phyloP scores from a whole-genome alignment of 1,140 invertebrate species.

The Drosophila quadrilineata region DNA sequence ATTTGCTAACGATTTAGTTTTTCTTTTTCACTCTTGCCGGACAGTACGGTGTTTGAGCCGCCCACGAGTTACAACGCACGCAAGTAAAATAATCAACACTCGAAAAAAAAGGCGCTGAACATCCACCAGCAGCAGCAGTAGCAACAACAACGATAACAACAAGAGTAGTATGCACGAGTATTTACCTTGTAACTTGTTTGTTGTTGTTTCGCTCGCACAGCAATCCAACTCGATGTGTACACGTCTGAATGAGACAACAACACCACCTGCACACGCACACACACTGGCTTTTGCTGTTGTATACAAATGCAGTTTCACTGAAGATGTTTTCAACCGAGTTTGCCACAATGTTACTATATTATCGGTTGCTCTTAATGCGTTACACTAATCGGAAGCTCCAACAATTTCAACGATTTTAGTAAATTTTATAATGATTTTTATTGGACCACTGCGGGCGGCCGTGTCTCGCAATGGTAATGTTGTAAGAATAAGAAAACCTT shows the following conservation, averaged over 20 bases:
- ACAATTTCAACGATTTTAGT: slow-evolving; percentile 10
- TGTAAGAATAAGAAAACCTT: slow-evolving; percentile 31
- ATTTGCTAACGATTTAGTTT: neutral
- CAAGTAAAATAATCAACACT: slow-evolving; percentile 72
- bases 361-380: slow-evolving; percentile 10
- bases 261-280: slow-evolving; percentile 39
- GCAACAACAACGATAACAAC: slow-evolving; percentile 58
- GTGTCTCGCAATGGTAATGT: slow-evolving; percentile 32
- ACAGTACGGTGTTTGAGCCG: slow-evolving; percentile 41
- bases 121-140: slow-evolving; percentile 63
- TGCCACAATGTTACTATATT: slow-evolving; percentile 23
- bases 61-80: slow-evolving; percentile 70
- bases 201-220: slow-evolving; percentile 74
- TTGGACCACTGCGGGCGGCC: slow-evolving; percentile 23
- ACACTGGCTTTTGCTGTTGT: slow-evolving; percentile 31
- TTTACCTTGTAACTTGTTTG: slow-evolving; percentile 79
- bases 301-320: slow-evolving; percentile 59
- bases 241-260: slow-evolving; percentile 63
- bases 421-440: slow-evolving; percentile 29
- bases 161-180: slow-evolving; percentile 58
- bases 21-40: slow-evolving; percentile 30
- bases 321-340: slow-evolving; percentile 40
- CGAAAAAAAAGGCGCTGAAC: slow-evolving; percentile 75
- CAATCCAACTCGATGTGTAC: slow-evolving; percentile 31
- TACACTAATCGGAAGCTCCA: neutral